Conservation (phyloP, 53 echinoderm and acorn worm genomes). For the Temnopleurus reevesii region DNA sequence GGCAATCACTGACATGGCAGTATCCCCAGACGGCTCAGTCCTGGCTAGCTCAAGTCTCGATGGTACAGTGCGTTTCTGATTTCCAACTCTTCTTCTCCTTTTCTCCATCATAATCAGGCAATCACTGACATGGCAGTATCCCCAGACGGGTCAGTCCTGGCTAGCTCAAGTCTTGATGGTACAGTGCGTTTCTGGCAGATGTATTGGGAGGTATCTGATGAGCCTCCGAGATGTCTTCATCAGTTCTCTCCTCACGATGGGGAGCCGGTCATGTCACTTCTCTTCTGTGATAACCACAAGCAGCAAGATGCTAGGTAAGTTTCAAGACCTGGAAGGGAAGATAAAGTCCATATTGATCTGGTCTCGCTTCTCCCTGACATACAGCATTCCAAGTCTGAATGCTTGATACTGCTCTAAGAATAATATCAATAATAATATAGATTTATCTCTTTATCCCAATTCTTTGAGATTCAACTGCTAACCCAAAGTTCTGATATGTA, state of each 20-base stretch:
- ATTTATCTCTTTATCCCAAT: no score
- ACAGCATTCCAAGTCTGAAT: no score
- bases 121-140: conserved; percentile 89
- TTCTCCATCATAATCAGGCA: no score
- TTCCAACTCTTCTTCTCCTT: no score
- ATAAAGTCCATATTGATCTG: no score
- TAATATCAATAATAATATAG: no score
- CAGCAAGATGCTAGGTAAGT: conserved; percentile 92
- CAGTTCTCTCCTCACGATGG: conserved; percentile 84
- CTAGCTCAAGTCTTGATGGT: conserved; percentile 90
- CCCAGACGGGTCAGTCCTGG: conserved; percentile 91
- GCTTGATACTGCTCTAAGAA: no score
- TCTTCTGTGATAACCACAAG: conserved; percentile 99
- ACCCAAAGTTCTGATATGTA: no score
- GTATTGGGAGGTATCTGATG: conserved; percentile 73
- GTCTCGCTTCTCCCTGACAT: no score
- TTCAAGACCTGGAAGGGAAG: no score
- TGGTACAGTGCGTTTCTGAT: conserved; percentile 92
- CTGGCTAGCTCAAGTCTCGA: conserved; percentile 91
- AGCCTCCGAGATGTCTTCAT: conserved; percentile 77
- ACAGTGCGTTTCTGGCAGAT: conserved; percentile 96
- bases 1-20: conserved; percentile 88
- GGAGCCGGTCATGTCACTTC: conserved; percentile 79
- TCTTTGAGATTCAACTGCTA: no score
- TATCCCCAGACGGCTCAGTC: conserved; percentile 92